Evolutionary conservation across 2,888 invertebrate genomes (phyloP), one percentile per base, ranked within the genome.

Genomic region (Ethmia dodecea): DNA sequence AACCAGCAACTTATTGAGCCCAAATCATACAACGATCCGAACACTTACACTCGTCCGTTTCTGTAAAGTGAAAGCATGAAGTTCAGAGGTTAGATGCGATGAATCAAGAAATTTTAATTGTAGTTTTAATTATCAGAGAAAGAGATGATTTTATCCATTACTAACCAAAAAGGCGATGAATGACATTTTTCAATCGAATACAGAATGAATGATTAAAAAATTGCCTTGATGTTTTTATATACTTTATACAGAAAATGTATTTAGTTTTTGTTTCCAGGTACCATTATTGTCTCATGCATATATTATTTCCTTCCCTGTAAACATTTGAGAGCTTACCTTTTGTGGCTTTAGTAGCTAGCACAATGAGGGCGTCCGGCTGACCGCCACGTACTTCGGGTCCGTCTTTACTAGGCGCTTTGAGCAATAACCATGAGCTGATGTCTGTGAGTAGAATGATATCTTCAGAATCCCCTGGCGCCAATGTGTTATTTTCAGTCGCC

Each of bases 381-480:
- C 98, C 99, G 5, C 99, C 99, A 39, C 96, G 91, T 25, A 97
- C 92, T 52, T 96, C 96, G 0, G 96, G 95, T 3, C 95, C 96
- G 43, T 97, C 97, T 93, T 81, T 81, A 42, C 94, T 94, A 14
- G 93, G 92, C 1, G 92, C 92, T 68, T 96, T 96, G 43, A 92
- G 86, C 26, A 95, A 89, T 47, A 97, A 88, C 86, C 92, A 92
- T 43, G 92, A 88, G 45, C 90, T 90, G 33, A 96, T 93, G 61
- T 96, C 95, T 14, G 95, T 86, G 62, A 94, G 93, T 43, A 96
- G 93, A 42, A 96, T 86, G 43, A 92, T 86, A 63, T 92, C 91
- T 34, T 87, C 77, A 1, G 76, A 52, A 36, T 73, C 81, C 1
- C 65, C 54, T 1, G 55, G 45, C 6, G 54, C 47, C 1, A 61